Evolutionary conservation across 2,888 invertebrate genomes (phyloP).

Genomic region (Clunio marinus): DNA sequence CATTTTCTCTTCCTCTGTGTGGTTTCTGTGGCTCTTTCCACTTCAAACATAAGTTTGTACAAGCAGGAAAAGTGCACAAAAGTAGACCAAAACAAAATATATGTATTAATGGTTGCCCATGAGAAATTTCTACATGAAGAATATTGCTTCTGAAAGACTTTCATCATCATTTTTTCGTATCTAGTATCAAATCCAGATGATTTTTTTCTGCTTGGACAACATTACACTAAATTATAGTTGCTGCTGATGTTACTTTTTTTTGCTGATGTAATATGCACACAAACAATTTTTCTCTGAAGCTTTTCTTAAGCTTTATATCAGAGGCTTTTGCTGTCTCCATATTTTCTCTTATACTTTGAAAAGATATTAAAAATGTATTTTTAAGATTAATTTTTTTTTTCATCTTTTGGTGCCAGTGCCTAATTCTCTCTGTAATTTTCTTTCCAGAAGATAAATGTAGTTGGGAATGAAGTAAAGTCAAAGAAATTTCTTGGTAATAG

Average conservation of each 20-base stretch:
- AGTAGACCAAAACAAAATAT: neutral
- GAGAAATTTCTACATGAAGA: constrained; percentile 12
- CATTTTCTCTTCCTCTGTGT: no score
- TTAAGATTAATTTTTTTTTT: neutral
- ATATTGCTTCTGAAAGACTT: no score
- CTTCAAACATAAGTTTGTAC: neutral
- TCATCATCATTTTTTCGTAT: no score
- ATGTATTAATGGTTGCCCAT: constrained; percentile 26
- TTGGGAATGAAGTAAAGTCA: no score
- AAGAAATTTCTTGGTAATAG: no score
- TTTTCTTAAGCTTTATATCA: no score
- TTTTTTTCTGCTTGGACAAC: no score
- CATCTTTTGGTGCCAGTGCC: constrained; percentile 5
- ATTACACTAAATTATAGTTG: constrained; percentile 17
- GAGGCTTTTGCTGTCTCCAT: neutral
- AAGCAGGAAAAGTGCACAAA: neutral
- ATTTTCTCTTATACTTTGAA: neutral
- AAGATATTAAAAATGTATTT: constrained; percentile 11
- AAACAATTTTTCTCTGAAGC: neutral
- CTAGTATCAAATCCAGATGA: no score
- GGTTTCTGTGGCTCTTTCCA: no score
- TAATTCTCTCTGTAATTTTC: neutral
- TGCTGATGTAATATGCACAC: no score
- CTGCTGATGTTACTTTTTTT: neutral
- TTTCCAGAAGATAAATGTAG: neutral